Evolutionary conservation across 2,113 vertebrate genomes (phyloP).

Genomic region (Calonectris borealis): DNA sequence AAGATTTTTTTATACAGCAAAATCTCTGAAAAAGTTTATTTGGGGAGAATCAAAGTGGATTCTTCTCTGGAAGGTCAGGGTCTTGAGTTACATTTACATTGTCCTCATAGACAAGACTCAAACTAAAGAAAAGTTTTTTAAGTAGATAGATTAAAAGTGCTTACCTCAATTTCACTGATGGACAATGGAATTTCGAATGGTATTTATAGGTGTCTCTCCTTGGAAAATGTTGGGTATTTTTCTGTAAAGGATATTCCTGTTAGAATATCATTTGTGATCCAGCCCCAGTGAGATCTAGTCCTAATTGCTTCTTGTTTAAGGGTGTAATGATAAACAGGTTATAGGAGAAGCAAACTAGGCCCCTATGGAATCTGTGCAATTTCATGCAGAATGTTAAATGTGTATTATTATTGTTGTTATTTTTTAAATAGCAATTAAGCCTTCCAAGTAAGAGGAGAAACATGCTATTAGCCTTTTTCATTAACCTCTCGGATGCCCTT

Average conservation of each 20-base stretch:
- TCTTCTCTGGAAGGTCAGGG: neutral
- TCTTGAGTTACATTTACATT: neutral
- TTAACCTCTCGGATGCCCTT: neutral
- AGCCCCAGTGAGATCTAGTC: neutral
- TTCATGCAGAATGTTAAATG: neutral
- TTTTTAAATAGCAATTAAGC: neutral
- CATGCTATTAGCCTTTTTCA: neutral
- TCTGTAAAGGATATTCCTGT: neutral
- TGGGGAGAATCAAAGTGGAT: neutral
- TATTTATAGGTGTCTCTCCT: neutral
- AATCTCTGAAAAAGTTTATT: neutral
- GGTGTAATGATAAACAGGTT: neutral
- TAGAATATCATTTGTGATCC: neutral
- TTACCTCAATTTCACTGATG: neutral
- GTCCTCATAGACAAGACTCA: neutral
- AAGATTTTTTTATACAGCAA: neutral
- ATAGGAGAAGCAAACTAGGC: neutral
- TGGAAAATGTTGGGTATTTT: fast-evolving
- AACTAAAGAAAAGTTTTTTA: neutral
- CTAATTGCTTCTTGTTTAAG: neutral
- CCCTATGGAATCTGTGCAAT: neutral
- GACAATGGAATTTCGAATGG: neutral
- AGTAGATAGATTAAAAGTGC: neutral
- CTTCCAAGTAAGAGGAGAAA: neutral
- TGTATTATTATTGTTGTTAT: neutral